Percentiles rank a stretch among this genome's conserved stretches.
Evolutionary conservation across 1,140 invertebrate genomes (phyloP).

Genomic region (Drosophila elegans): DNA sequence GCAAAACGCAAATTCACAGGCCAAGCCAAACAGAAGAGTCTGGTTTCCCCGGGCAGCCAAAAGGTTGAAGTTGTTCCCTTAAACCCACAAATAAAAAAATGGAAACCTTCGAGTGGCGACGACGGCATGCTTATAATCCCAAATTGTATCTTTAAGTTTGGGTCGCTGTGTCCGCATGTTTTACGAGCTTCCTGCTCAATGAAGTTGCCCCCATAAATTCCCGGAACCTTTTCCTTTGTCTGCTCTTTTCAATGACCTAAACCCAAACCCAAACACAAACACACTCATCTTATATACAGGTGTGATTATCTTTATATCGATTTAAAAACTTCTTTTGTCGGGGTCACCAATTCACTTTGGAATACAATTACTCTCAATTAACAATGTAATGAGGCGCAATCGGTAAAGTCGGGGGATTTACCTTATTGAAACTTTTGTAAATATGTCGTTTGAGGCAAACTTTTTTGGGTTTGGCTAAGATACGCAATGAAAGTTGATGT

Average conservation of each 20-base stretch:
- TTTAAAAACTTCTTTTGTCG: conserved; percentile 8
- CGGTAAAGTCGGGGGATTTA: conserved; percentile 16
- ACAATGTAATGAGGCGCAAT: conserved; percentile 35
- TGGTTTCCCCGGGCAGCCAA: conserved; percentile 5
- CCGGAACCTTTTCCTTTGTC: conserved; percentile 25
- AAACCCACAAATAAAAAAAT: not conserved
- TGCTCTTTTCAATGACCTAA: conserved; percentile 19
- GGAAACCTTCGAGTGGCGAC: conserved; percentile 9
- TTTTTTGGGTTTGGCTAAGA: not conserved
- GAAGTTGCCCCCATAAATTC: conserved; percentile 45
- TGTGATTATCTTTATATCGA: conserved; percentile 21
- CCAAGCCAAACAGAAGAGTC: conserved; percentile 15
- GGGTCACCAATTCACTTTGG: conserved; percentile 34
- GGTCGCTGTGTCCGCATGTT: conserved; percentile 22
- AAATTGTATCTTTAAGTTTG: conserved; percentile 57
- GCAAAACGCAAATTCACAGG: conserved; percentile 44
- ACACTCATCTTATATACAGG: not conserved
- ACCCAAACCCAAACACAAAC: not conserved
- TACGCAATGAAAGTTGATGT: not conserved
- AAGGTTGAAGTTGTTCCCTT: conserved; percentile 13
- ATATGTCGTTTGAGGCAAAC: conserved; percentile 20
- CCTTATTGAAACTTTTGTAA: conserved; percentile 23
- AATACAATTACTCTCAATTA: conserved; percentile 42
- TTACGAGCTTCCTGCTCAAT: conserved; percentile 76
- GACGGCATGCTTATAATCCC: conserved; percentile 33